Evolutionary conservation across 35 echinoderm and acorn worm genomes (phyloP), one percentile per base, ranked within the genome.

Genomic region (Hemicentrotus pulcherrimus): DNA sequence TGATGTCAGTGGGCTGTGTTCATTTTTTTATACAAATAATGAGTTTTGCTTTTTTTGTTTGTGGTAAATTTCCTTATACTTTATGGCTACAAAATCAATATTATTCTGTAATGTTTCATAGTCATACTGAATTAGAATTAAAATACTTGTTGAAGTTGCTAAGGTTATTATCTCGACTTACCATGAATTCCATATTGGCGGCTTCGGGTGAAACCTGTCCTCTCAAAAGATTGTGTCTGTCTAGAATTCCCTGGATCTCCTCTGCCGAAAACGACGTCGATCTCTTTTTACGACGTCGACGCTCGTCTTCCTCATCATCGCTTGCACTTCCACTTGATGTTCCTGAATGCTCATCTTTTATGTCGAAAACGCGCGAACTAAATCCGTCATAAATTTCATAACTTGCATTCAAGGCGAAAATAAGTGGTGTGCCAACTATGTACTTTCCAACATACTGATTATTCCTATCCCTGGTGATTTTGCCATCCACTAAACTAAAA

Each of bases 171-270:
- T 78, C 65, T 8, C 18, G 24, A n/a, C 94, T 97, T 95, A 97
- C 98, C 98, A 99, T 97, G 94, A 94, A 97, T 91, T 95, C 88
- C 98, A 99, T 99, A 50, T 99, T 94, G 46, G 98, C 85, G 32
- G 98, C 98, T 48, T 97, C 95, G 6, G 98, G 98, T 31, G 94
- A 95, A 22, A 99, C 98, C 33, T 94, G 31, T 31, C 94, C 86
- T 65, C 98, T 47, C 4, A 96, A 41, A 19, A 96, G 90, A 91
- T 99, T 99, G 48, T 99, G 98, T 33, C 31, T 95, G 24, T 96
- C 95, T 41, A 99, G 31, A n/a, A 97, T 96, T 8, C 55, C 92
- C 30, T 87, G 41, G 47, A 95, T 93, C 48, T 99, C 98, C 4
- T 60, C 94, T 32, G 91, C 91, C 9, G n/a, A 31, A 58, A 93